These are phyloP conservation scores for Nomada ferruginata DNA, from an alignment of 2,888 invertebrate species.

Conservation along the genomic window DNA sequence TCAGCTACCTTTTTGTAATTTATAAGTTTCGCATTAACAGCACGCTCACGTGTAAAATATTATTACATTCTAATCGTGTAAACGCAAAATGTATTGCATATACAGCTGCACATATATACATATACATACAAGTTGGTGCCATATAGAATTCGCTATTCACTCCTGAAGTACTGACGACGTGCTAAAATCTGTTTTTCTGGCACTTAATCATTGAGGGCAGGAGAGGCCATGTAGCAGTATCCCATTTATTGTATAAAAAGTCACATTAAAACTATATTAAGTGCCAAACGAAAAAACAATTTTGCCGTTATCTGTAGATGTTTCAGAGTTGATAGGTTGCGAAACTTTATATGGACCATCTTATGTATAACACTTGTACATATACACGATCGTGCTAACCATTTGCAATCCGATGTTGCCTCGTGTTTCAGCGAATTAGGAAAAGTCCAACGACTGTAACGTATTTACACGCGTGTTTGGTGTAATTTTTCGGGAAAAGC, in stretches of 20 bases:
- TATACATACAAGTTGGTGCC: constrained; percentile 38
- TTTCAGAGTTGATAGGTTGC: background rate
- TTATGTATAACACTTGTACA: constrained; percentile 53
- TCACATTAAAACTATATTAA: background rate
- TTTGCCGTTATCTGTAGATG: background rate
- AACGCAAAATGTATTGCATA: constrained; percentile 76
- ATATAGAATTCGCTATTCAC: background rate
- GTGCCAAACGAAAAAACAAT: background rate
- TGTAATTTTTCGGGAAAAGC: constrained; percentile 23
- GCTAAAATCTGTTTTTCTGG: background rate
- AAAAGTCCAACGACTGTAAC: constrained; percentile 25
- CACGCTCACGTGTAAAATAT: constrained; percentile 76
- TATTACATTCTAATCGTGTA: constrained; percentile 72
- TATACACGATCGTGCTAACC: constrained; percentile 57
- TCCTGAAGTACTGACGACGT: background rate
- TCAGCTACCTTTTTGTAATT: constrained; percentile 51
- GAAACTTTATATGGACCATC: constrained; percentile 2
- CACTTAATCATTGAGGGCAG: background rate
- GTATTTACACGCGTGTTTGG: constrained; percentile 30
- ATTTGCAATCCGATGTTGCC: constrained; percentile 61
- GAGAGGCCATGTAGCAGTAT: no score
- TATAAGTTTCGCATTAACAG: constrained; percentile 58
- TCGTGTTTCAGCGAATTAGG: constrained; percentile 52
- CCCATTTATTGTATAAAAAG: background rate
- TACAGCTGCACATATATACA: constrained; percentile 75